These are phyloP conservation scores for Cairina moschata DNA, from an alignment of 2,113 vertebrate species.

Conservation along the genomic window DNA sequence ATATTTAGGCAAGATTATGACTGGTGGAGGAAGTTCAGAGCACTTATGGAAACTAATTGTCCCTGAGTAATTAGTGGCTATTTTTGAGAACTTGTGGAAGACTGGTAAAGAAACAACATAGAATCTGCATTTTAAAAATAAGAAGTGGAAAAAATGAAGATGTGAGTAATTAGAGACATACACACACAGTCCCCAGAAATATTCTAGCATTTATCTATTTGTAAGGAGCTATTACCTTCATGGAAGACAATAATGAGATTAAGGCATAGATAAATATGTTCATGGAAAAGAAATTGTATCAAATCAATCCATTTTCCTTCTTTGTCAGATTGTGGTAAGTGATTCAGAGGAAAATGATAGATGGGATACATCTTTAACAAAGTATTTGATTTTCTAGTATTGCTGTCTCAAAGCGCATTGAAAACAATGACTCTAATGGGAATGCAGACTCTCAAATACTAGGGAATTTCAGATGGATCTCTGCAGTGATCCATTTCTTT, in stretches of 20 bases:
- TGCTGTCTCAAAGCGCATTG: not conserved
- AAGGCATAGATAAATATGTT: not conserved
- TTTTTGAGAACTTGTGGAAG: not conserved
- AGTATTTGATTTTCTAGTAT: not conserved
- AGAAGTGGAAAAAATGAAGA: not conserved
- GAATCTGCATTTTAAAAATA: not conserved
- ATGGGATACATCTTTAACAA: not conserved
- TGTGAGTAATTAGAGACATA: rapidly evolving
- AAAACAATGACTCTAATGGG: not conserved
- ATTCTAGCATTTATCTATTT: not conserved
- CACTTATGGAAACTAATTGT: not conserved
- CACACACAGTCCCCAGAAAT: not conserved
- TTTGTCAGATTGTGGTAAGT: not conserved
- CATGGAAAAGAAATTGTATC: not conserved
- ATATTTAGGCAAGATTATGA: not conserved
- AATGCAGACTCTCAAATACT: not conserved
- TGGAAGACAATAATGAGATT: not conserved
- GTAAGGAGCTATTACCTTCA: not conserved
- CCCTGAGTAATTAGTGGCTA: not conserved
- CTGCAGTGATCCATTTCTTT: not conserved
- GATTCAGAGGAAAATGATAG: not conserved
- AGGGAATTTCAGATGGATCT: not conserved
- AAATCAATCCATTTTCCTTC: not conserved
- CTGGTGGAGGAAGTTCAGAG: not conserved
- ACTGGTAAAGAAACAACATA: not conserved